Evolutionary conservation across 1,140 invertebrate genomes (phyloP).

Genomic region (Zaprionus lachaisei): DNA sequence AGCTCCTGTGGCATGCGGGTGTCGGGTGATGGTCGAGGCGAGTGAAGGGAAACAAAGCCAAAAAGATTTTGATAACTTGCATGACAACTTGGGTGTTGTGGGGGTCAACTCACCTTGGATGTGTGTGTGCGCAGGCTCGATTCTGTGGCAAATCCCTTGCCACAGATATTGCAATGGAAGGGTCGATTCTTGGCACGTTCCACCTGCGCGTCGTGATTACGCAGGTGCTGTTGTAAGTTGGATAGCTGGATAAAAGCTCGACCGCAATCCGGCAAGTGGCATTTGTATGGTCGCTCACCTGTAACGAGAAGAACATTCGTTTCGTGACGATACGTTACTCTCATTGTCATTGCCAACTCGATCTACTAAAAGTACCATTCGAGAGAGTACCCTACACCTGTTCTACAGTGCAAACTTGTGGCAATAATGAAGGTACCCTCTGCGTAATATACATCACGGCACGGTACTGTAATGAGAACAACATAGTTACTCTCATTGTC

Average conservation of each 20-base stretch:
- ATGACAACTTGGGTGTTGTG: not conserved
- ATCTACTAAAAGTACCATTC: no score
- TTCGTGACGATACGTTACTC: no score
- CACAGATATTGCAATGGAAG: constrained; percentile 98
- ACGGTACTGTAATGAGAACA: no score
- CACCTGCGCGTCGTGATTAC: constrained; percentile 98
- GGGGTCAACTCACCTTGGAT: constrained; percentile 92
- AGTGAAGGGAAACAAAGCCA: not conserved
- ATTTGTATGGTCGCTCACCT: constrained; percentile 99
- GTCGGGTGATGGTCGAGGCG: not conserved
- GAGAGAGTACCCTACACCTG: no score
- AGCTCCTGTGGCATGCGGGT: constrained; percentile 87
- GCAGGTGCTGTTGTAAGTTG: constrained; percentile 97
- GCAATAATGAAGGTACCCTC: no score
- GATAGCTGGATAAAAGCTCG: constrained; percentile 98
- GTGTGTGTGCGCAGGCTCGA: constrained; percentile 97
- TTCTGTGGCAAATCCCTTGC: constrained; percentile 98
- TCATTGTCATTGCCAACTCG: no score
- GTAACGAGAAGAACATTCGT: constrained; percentile 77
- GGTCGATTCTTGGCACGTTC: constrained; percentile 97
- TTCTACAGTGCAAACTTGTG: no score
- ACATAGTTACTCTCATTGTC: no score
- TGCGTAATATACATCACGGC: no score
- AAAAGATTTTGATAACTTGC: not conserved
- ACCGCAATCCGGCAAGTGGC: constrained; percentile 97